Conservation (phyloP, 2,797 vertebrate genomes). For the Sebastes hopkinsi region DNA sequence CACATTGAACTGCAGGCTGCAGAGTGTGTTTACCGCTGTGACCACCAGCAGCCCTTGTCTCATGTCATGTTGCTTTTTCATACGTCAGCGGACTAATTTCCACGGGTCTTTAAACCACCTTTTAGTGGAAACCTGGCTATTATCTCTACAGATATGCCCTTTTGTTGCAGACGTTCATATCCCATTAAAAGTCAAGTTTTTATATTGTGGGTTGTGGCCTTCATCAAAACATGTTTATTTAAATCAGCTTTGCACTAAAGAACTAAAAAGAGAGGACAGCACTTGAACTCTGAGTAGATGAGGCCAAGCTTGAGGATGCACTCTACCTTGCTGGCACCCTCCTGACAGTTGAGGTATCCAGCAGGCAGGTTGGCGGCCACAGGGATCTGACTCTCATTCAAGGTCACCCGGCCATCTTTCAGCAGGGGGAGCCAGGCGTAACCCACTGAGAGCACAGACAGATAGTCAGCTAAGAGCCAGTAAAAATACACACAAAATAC, state of each 20-base stretch:
- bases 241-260: neutral
- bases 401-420: slow-evolving; percentile 92
- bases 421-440: slow-evolving; percentile 95
- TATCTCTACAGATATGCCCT: too few relatives aligned
- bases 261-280: neutral
- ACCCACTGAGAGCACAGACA: slow-evolving; percentile 83
- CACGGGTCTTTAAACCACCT: too few relatives aligned
- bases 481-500: neutral
- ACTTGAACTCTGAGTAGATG: neutral
- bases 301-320: neutral
- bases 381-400: slow-evolving; percentile 89
- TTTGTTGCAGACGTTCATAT: too few relatives aligned
- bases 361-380: slow-evolving; percentile 91
- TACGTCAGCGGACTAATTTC: too few relatives aligned
- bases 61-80: too few relatives aligned
- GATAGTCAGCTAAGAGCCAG: slow-evolving; percentile 1
- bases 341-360: slow-evolving; percentile 92
- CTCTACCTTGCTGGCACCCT: slow-evolving; percentile 90
- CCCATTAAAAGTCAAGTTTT: too few relatives aligned
- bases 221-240: neutral
- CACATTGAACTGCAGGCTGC: too few relatives aligned
- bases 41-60: too few relatives aligned
- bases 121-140: too few relatives aligned
- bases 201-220: neutral
- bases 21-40: too few relatives aligned